phyloP scores from a whole-genome alignment of 2,113 vertebrate species.

The Leptocoma aspasia region DNA sequence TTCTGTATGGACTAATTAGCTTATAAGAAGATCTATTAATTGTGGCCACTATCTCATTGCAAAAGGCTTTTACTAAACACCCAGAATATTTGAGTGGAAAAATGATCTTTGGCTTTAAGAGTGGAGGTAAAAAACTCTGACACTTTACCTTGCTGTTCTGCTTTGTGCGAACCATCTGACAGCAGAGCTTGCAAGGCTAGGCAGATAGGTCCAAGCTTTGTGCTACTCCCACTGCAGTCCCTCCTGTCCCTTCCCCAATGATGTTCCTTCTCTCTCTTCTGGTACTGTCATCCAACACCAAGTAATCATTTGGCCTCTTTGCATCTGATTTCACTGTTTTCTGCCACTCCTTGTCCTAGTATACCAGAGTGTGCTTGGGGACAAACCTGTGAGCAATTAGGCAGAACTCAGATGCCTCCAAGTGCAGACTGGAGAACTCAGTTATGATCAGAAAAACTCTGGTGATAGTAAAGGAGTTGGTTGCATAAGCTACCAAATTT shows the following conservation, averaged over 20 bases:
- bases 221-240: not conserved
- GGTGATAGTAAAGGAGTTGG: not conserved
- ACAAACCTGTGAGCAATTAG: not conserved
- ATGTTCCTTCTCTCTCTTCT: not conserved
- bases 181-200: not conserved
- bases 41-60: not conserved
- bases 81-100: not conserved
- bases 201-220: not conserved
- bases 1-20: not conserved
- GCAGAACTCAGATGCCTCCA: not conserved
- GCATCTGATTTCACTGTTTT: not conserved
- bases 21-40: not conserved
- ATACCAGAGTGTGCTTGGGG: fast-evolving
- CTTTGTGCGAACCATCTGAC: not conserved
- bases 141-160: not conserved
- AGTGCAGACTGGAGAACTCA: not conserved
- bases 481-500: not conserved
- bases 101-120: not conserved
- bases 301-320: not conserved
- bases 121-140: not conserved
- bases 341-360: not conserved
- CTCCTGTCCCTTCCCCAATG: not conserved
- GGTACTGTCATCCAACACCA: not conserved
- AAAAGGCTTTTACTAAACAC: not conserved
- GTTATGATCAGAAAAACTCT: not conserved